Evolutionary conservation across 2,888 invertebrate genomes (phyloP).

Genomic region (Diarsia mendica): DNA sequence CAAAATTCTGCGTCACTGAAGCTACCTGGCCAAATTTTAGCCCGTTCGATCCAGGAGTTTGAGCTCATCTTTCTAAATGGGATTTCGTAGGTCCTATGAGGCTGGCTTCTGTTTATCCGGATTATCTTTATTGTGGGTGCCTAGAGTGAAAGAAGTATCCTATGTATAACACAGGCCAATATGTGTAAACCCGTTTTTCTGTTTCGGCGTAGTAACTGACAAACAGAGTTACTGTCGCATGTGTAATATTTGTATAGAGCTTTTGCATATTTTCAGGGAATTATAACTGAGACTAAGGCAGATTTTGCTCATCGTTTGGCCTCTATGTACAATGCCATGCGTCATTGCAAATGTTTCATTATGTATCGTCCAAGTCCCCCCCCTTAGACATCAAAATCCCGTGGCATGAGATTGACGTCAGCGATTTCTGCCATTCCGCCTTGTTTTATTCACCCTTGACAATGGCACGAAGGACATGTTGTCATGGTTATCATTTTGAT

Average conservation of each 20-base stretch:
- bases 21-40: neutral
- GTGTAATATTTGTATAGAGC: neutral
- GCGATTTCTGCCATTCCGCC: neutral
- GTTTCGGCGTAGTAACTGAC: neutral
- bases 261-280: slow-evolving; percentile 25
- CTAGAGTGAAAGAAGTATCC: too few relatives aligned
- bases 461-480: neutral
- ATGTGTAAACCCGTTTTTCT: neutral
- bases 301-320: neutral
- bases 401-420: slow-evolving; percentile 23
- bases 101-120: too few relatives aligned
- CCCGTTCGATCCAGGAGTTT: too few relatives aligned
- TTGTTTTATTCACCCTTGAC: slow-evolving; percentile 11
- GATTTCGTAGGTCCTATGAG: too few relatives aligned
- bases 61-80: too few relatives aligned
- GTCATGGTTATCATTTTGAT: neutral
- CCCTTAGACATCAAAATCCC: neutral
- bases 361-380: neutral
- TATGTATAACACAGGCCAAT: too few relatives aligned
- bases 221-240: neutral
- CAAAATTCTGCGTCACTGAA: neutral
- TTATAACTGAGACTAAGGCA: slow-evolving; percentile 18
- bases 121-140: too few relatives aligned
- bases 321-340: slow-evolving; percentile 3
- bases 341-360: slow-evolving; percentile 4